Base-by-base conservation (phyloP, 2,797 vertebrate genomes). In the Thunnus albacares region DNA sequence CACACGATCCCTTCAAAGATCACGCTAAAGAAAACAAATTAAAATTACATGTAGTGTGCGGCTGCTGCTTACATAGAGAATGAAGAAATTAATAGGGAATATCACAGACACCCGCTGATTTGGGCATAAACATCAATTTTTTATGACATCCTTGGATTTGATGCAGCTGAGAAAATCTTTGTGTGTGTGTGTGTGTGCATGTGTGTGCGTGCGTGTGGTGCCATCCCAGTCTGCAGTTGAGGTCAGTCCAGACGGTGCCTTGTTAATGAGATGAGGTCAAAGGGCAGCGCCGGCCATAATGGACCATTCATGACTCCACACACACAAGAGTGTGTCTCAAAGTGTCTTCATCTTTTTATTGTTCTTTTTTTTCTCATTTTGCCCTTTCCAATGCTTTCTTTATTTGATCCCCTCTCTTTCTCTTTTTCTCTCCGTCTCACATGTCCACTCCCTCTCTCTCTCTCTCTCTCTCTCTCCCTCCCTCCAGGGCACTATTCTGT, bases 251-350 rank as follows among this genome's bases (percentile, higher is more conserved):
- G 56, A 45, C 2, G 86, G 85, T 91, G 88, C 87, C 92, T 70
- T 64, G 75, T 89, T 93, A 94, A 91, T 91, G 82, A 84, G 82
- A 28, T 14, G 56, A 35, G 83, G 88, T 94, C 89, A 90, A 79
- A 93, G 93, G 91, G 58, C 93, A 77, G 17, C 6, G 7, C 73
- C 81, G 90, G 81, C 86, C 79, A 28, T 87, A 79, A 87, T 79
- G 82, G 75, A 71, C 66, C n/a, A 5, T 77, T 89, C 85, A 72
- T 45, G 75, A 76, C 68, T 65, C 22, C 51, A 35, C 73, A 64
- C 85, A 75, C 85, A 75, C 79, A 70, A 77, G 55, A 28, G 53
- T 68, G 59, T 71, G 64, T 67, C 70, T 79, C 64, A 73, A 73
- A 84, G 69, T 79, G 69, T 81, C 80, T 86, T 61, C 62, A 67